Evolutionary conservation across 2,113 vertebrate genomes (phyloP), one percentile per base, ranked within the genome.

Genomic region (Eublepharis macularius): DNA sequence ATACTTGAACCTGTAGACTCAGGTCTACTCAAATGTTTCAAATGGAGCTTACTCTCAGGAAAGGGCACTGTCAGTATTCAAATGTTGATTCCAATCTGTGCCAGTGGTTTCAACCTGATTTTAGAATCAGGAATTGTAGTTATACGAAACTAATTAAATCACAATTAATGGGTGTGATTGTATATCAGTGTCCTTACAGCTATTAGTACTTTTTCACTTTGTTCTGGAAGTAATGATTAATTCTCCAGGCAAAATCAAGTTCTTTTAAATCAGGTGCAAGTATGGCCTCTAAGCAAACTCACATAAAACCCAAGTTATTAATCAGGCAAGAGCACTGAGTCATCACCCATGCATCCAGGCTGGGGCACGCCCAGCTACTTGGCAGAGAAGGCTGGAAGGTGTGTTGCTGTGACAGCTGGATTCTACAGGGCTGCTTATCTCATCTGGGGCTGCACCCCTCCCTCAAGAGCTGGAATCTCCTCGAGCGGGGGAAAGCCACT

Each of bases 301-400:
- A 49, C 72, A 75, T 39, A 81, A 70, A 70, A 45, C 43, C 43
- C 65, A 49, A 69, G 65, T 36, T 69, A 81, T 47, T 29, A 63
- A 88, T 85, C 89, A 80, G 8, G 76, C 88, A 84, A 32, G 81
- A 81, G 81, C 81, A 12, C 49, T 51, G 83, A 87, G 85, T 90
- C 66, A 76, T 80, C 90, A 88, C 87, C 83, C 78, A 82, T 54
- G 1, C 49, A 83, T 81, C 88, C 80, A 80, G 10, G 34, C 29
- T 72, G 4, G 70, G 80, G 84, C 89, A 87, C 92, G 5, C 91
- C 91, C 93, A 92, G 68, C 72, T 77, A 47, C 86, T 88, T 82
- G 93, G 91, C 90, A 80, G 70, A 1, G 70, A 82, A 36, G 2
- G 51, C 81, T 51, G 81, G 10, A 39, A 63, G 6, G 39, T 9